Percentiles rank a stretch among this genome's conserved stretches.
Evolutionary conservation across 2,797 vertebrate genomes (phyloP).

Genomic region (Prionace glauca): DNA sequence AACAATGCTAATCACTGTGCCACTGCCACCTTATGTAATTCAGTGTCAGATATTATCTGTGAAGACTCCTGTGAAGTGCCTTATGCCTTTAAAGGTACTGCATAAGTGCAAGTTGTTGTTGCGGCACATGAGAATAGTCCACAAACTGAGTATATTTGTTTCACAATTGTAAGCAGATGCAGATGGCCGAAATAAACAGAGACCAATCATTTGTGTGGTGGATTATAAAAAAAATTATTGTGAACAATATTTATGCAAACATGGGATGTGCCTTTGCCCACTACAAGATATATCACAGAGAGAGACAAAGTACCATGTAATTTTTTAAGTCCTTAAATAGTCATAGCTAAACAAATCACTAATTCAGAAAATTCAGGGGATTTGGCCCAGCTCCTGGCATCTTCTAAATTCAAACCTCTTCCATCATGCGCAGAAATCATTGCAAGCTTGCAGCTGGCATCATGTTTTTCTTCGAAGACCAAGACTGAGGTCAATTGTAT

Average conservation of each 20-base stretch:
- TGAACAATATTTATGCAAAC: conserved; percentile 9
- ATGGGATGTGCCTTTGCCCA: not conserved
- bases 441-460: conserved; percentile 16
- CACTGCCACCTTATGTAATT: not conserved
- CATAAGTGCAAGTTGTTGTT: not conserved
- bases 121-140: not conserved
- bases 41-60: not conserved
- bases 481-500: conserved; percentile 27
- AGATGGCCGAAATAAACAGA: not conserved
- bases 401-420: conserved; percentile 18
- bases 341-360: not conserved
- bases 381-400: conserved; percentile 9
- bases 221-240: not conserved
- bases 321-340: conserved; percentile 6
- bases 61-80: not conserved
- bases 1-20: too few relatives aligned
- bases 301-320: not conserved
- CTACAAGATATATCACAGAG: not conserved
- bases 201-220: not conserved
- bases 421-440: not conserved
- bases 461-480: conserved; percentile 16
- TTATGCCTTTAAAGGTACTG: not conserved
- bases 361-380: conserved; percentile 13
- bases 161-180: not conserved
- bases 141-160: not conserved